These are phyloP conservation scores for Hyla sarda DNA, from an alignment of 2,113 vertebrate species.

Conservation along the genomic window DNA sequence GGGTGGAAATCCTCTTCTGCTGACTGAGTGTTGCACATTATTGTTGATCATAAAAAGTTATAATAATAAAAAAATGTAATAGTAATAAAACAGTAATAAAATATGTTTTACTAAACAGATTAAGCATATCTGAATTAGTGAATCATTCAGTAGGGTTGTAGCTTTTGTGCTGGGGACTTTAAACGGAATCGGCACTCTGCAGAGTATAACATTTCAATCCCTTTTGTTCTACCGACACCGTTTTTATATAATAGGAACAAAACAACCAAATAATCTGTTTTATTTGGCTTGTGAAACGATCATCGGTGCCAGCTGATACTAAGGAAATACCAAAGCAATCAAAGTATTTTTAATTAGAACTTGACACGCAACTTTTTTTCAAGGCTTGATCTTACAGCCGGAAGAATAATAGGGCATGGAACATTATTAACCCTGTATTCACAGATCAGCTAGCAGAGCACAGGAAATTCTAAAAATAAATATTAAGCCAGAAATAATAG, in stretches of 20 bases:
- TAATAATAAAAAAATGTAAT: no score
- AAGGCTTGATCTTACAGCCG: conserved; percentile 58
- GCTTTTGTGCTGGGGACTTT: not conserved
- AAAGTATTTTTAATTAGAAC: conserved; percentile 59
- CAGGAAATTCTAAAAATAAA: not conserved
- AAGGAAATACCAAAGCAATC: conserved; percentile 66
- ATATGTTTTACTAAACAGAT: no score
- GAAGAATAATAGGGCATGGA: conserved; percentile 22
- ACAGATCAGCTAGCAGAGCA: not conserved
- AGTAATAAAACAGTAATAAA: no score
- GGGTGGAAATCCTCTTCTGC: no score
- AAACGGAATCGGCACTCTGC: not conserved
- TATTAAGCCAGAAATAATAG: not conserved
- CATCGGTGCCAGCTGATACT: conserved; percentile 58
- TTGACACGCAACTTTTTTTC: conserved; percentile 60
- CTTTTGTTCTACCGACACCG: not conserved
- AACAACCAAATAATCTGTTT: conserved; percentile 54
- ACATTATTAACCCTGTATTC: conserved; percentile 6
- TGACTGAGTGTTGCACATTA: no score
- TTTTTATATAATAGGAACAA: conserved; percentile 40
- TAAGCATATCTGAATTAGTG: not conserved
- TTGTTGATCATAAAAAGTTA: no score
- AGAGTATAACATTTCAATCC: conserved; percentile 31
- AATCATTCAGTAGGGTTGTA: not conserved
- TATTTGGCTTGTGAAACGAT: conserved; percentile 63